Evolutionary conservation across 2,888 invertebrate genomes (phyloP).

Genomic region (Antheraea yamamai): DNA sequence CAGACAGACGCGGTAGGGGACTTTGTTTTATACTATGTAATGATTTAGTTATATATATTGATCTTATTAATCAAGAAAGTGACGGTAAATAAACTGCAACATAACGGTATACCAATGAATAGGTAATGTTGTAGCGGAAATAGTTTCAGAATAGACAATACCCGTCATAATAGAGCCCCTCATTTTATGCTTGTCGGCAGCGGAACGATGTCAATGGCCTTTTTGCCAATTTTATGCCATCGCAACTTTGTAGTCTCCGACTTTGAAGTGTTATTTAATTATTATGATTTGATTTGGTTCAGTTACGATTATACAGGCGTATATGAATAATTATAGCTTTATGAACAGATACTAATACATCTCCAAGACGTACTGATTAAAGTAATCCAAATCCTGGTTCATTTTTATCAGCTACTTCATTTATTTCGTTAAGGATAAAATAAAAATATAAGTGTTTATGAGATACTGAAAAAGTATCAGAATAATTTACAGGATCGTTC

Average conservation of each 20-base stretch:
- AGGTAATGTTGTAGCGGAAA: constrained; percentile 58
- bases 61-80: neutral
- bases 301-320: neutral
- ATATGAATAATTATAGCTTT: neutral
- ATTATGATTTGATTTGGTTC: neutral
- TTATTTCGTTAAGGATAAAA: neutral
- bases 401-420: neutral
- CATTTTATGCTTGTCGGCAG: constrained; percentile 71
- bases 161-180: constrained; percentile 39
- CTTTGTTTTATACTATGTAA: too few species aligned
- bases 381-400: neutral
- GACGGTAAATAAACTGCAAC: constrained; percentile 32
- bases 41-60: neutral
- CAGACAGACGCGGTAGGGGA: too few species aligned
- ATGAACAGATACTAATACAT: neutral
- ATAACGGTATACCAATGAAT: constrained; percentile 57
- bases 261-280: neutral
- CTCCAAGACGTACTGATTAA: neutral
- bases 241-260: neutral
- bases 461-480: too few species aligned
- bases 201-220: constrained; percentile 71
- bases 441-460: neutral
- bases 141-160: constrained; percentile 61
- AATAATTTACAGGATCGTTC: too few species aligned
- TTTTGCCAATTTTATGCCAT: constrained; percentile 29